A percentile compares a stretch with the other conserved stretches of the same genome.
These are phyloP conservation scores for Dryobota labecula DNA, from an alignment of 2,888 invertebrate genomes.

Conservation along the genomic window DNA sequence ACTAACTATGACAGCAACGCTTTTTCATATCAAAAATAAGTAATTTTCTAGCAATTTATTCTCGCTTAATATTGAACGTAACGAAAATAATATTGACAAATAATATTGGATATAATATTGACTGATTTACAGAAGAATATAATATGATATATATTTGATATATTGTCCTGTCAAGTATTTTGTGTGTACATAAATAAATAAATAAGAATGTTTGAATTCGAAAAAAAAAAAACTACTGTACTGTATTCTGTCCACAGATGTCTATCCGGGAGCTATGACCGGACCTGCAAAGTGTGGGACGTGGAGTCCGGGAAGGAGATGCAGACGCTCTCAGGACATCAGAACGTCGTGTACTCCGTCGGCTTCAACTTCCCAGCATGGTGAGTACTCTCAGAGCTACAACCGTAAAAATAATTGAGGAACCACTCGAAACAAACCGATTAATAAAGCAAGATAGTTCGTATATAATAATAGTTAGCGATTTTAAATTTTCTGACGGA, in stretches of 20 bases:
- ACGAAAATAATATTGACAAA: background rate
- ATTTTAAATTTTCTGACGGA: background rate
- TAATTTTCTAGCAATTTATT: background rate
- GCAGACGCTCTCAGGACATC: constrained; percentile 93
- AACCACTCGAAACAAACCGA: background rate
- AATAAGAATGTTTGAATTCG: too few relatives aligned
- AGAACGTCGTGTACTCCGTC: constrained; percentile 95
- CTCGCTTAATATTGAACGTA: background rate
- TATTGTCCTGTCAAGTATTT: too few relatives aligned
- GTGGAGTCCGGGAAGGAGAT: constrained; percentile 93
- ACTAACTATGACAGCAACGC: background rate
- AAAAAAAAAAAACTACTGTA: too few relatives aligned
- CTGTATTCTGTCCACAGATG: constrained; percentile 87
- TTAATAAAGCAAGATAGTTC: background rate
- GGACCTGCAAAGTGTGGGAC: constrained; percentile 95
- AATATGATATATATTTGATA: too few relatives aligned
- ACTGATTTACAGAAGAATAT: too few relatives aligned
- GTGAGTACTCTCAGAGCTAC: constrained; percentile 79
- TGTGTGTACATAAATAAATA: too few relatives aligned
- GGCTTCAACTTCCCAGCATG: constrained; percentile 94
- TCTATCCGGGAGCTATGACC: constrained; percentile 95
- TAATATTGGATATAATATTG: too few relatives aligned
- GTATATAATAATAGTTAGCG: background rate
- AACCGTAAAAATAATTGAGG: background rate
- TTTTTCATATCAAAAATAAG: background rate